phyloP scores from a whole-genome alignment of 2,113 vertebrate species.

The Hepsetus odoe region DNA sequence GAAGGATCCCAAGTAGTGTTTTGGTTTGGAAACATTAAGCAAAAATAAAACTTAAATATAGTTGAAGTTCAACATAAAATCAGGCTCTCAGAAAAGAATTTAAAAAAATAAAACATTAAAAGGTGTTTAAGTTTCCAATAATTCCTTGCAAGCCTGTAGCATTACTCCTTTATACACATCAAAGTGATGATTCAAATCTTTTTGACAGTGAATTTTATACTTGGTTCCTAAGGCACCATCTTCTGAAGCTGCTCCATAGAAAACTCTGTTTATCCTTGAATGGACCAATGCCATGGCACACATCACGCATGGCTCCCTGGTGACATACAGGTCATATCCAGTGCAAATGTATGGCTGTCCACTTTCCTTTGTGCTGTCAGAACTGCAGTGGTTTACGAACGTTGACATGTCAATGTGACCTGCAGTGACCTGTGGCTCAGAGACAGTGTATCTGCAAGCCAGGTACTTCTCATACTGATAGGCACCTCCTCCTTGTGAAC shows the following conservation, averaged over 20 bases:
- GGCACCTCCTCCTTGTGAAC: conserved; percentile 79
- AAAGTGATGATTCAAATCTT: conserved; percentile 85
- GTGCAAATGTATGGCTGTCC: conserved; percentile 84
- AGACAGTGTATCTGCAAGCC: conserved; percentile 59
- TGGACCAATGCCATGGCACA: conserved; percentile 90
- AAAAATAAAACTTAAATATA: too few species aligned
- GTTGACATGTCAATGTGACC: neutral
- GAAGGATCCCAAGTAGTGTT: too few species aligned
- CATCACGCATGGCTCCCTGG: conserved; percentile 86
- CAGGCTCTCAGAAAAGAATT: neutral
- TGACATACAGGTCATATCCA: conserved; percentile 85
- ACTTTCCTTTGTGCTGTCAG: neutral
- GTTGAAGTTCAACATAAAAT: too few species aligned
- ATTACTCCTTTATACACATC: conserved; percentile 82
- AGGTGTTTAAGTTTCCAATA: conserved; percentile 42
- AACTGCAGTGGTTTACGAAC: neutral
- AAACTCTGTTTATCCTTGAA: conserved; percentile 82
- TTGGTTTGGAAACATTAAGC: too few species aligned
- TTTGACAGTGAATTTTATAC: conserved; percentile 80
- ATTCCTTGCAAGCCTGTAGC: conserved; percentile 69
- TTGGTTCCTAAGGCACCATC: conserved; percentile 82
- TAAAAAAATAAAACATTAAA: conserved; percentile 12
- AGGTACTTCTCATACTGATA: conserved; percentile 67
- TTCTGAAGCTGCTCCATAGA: conserved; percentile 75
- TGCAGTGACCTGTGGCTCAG: neutral